Percentiles rank a stretch among this genome's conserved stretches.
Evolutionary conservation across 2,113 vertebrate species (phyloP).

Genomic region (Sylvietta virens): DNA sequence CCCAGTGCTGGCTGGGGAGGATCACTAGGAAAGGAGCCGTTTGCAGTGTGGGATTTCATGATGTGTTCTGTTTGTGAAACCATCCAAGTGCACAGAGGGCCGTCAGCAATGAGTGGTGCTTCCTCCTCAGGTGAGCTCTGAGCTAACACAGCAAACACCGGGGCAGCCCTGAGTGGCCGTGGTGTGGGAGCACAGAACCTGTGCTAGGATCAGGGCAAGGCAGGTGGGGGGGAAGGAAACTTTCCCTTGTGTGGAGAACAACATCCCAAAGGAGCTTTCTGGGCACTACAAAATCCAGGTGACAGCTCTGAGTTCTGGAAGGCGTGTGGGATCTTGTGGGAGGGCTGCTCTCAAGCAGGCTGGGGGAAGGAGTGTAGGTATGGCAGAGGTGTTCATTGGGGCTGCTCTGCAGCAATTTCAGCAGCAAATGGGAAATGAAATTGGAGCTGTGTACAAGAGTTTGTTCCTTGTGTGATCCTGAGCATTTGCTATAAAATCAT

Average conservation of each 20-base stretch:
- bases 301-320: background rate
- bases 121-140: background rate
- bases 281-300: background rate
- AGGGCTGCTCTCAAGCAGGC: background rate
- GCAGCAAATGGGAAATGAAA: background rate
- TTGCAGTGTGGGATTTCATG: background rate
- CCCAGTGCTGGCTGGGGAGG: background rate
- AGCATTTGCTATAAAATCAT: background rate
- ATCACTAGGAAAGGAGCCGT: background rate
- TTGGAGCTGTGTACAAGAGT: background rate
- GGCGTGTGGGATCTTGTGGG: background rate
- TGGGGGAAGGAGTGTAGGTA: accelerated
- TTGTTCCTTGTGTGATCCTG: background rate
- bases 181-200: background rate
- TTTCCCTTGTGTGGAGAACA: background rate
- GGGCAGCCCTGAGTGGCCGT: background rate
- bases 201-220: background rate
- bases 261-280: background rate
- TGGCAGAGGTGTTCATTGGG: background rate
- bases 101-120: background rate
- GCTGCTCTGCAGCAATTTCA: background rate
- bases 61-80: background rate
- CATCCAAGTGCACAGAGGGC: background rate
- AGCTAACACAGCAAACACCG: background rate
- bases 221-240: background rate